Conservation (phyloP, 2,113 vertebrate species). For the Hippopotamus amphibius region DNA sequence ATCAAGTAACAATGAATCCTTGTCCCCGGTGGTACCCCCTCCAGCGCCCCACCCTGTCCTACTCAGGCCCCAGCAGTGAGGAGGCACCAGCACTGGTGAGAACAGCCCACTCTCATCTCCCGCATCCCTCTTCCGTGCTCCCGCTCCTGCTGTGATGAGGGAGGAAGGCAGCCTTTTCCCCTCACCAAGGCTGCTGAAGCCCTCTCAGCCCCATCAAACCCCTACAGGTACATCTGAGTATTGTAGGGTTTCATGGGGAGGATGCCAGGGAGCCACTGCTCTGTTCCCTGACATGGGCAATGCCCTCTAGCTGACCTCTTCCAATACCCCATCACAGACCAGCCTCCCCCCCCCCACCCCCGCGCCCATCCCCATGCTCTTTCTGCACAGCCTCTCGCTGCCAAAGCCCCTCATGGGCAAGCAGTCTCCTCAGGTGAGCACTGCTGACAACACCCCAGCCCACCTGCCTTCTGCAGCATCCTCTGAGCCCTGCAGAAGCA, state of each 20-base stretch:
- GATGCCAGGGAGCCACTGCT: not conserved
- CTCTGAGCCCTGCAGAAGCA: not conserved
- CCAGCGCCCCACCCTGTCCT: not conserved
- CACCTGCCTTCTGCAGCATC: not conserved
- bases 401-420: not conserved
- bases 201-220: not conserved
- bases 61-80: not conserved
- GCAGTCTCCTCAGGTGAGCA: not conserved
- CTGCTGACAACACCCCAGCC: not conserved
- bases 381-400: not conserved
- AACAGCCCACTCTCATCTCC: not conserved
- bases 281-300: accelerated
- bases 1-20: not conserved
- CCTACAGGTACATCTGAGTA: not conserved
- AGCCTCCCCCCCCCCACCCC: accelerated
- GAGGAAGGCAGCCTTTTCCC: not conserved
- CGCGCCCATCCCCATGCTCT: accelerated
- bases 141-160: not conserved
- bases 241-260: not conserved
- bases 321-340: not conserved
- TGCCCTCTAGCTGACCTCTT: not conserved
- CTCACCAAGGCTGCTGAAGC: not conserved
- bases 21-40: too few species aligned
- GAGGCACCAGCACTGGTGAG: not conserved
- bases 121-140: not conserved